Evolutionary conservation across 1,140 invertebrate genomes (phyloP).

Genomic region (Ericerus pela): DNA sequence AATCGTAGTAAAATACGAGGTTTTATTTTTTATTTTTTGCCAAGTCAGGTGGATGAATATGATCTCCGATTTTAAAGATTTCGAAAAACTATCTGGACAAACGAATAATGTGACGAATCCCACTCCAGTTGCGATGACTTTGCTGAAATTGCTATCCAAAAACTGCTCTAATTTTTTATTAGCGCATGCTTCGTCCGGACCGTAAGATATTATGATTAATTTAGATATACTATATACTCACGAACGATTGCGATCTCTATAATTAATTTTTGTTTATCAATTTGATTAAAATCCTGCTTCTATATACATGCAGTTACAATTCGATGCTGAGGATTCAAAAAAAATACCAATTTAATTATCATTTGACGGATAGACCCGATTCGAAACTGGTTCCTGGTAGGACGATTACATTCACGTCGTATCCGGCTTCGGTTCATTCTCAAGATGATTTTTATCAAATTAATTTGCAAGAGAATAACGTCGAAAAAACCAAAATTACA

Average conservation of each 20-base stretch:
- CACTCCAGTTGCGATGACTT: slow-evolving; percentile 37
- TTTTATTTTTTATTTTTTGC: slow-evolving; percentile 7
- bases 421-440: slow-evolving; percentile 72
- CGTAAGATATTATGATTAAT: slow-evolving; percentile 34
- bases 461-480: slow-evolving; percentile 32
- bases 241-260: neutral
- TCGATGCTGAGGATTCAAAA: slow-evolving; percentile 82
- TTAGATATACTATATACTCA: neutral
- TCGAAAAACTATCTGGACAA: slow-evolving; percentile 35
- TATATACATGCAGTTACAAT: slow-evolving; percentile 43
- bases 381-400: slow-evolving; percentile 44
- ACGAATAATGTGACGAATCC: slow-evolving; percentile 21
- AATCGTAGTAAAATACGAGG: too few relatives aligned
- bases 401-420: slow-evolving; percentile 59
- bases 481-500: slow-evolving; percentile 1
- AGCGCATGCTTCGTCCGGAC: slow-evolving; percentile 51
- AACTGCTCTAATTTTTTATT: slow-evolving; percentile 39
- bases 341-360: slow-evolving; percentile 70
- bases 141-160: slow-evolving; percentile 42
- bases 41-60: slow-evolving; percentile 48
- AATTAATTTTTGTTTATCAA: neutral
- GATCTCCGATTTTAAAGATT: slow-evolving; percentile 59
- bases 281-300: neutral
- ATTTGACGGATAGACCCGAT: slow-evolving; percentile 33
- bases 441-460: slow-evolving; percentile 73